Evolutionary conservation across 2,888 invertebrate species (phyloP).

Genomic region (Agriopis marginaria): DNA sequence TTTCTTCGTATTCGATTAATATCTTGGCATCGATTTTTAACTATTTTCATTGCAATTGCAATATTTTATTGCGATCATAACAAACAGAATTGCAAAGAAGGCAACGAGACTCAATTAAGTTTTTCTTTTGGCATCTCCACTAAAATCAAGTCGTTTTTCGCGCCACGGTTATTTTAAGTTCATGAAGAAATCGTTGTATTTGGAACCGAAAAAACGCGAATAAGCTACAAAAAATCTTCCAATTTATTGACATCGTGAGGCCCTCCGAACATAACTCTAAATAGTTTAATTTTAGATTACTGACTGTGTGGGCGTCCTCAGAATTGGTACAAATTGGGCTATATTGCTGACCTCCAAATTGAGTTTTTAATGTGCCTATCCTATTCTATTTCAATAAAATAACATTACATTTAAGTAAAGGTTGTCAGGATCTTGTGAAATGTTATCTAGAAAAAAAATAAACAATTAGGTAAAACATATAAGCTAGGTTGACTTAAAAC

Average conservation of each 20-base stretch:
- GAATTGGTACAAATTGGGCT: constrained; percentile 44
- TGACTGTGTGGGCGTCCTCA: constrained; percentile 42
- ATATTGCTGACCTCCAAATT: constrained; percentile 48
- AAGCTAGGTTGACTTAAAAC: too few species aligned
- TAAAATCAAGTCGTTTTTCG: neutral
- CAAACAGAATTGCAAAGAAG: neutral
- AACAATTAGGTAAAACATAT: too few species aligned
- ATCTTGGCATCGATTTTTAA: constrained; percentile 1
- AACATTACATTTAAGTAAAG: neutral
- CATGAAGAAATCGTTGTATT: neutral
- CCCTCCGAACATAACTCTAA: constrained; percentile 27
- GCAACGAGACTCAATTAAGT: neutral
- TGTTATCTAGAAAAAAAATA: neutral
- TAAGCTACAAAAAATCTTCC: neutral
- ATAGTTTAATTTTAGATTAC: constrained; percentile 43
- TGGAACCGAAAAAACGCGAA: neutral
- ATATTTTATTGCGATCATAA: constrained; percentile 4
- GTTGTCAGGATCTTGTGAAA: too few species aligned
- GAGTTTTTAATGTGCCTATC: constrained; percentile 36
- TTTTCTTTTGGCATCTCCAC: neutral
- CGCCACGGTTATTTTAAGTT: neutral
- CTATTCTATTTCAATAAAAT: constrained; percentile 30
- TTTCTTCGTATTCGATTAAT: constrained; percentile 18
- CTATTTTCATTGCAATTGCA: constrained; percentile 14
- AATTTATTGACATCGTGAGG: constrained; percentile 10